Base-by-base conservation (phyloP, 2,888 invertebrate genomes). In the Platerodrilus igneus region DNA sequence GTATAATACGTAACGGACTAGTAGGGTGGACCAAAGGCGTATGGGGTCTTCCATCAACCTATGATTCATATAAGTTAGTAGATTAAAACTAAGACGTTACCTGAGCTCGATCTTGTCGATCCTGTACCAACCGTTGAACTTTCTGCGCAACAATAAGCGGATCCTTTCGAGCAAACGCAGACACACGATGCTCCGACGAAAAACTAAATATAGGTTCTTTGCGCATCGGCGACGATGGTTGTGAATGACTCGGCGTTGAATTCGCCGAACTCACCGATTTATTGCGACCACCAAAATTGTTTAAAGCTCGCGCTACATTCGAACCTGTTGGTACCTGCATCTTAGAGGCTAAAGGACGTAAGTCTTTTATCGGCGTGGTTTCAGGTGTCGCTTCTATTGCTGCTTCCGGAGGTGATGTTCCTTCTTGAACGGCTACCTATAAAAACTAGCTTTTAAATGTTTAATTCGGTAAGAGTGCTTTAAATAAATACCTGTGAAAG, bases 321-420 rank as follows among this genome's bases (percentile, higher is more conserved):
- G 83, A 79, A 52, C 78, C 79, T 16, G 73, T 61, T 30, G 79
- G 76, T 53, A 75, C 71, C 48, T 66, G 66, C 17, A 38, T 36
- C 16, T 39, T 41, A 10, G 47, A 38, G 3, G 48, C n/a, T n/a
- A n/a, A n/a, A n/a, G n/a, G n/a, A n/a, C n/a, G n/a, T n/a, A n/a
- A n/a, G n/a, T n/a, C 86, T 65, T 85, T 83, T 13, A 87, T 76
- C 2, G 90, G 89, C 21, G 89, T 90, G 28, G 88, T 89, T 71
- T 90, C 89, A 1, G 90, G 90, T 4, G 89, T 90, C 3, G 89
- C 89, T 70, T 90, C 90, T 38, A 90, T 83, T 16, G 88, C 90
- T 26, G 88, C 86, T 71, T 89, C 90, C 3, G 88, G 88, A 17
- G 87, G 87, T 9, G 84, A 83, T 0, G 81, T 77, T 19, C 81